These are phyloP conservation scores for Otolemur garnettii DNA, from an alignment of 2,113 vertebrate species.

Conservation along the genomic window DNA sequence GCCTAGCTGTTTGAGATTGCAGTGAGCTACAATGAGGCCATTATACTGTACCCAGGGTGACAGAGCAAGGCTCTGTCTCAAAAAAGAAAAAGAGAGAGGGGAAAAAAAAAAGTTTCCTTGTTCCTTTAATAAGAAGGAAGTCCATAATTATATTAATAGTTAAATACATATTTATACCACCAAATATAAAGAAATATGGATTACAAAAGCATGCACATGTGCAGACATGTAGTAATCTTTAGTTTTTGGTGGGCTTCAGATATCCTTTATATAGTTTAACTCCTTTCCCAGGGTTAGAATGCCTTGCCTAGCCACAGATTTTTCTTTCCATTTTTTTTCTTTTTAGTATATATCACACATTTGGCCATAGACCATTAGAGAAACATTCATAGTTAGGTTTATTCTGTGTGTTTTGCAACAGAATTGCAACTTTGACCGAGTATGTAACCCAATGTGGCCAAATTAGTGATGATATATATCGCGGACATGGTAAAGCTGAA, in stretches of 20 bases:
- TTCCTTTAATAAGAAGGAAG: not conserved
- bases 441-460: not conserved
- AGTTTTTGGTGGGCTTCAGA: not conserved
- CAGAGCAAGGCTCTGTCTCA: too few species aligned
- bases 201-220: too few species aligned
- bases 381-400: conserved; percentile 24
- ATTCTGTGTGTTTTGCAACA: conserved; percentile 31
- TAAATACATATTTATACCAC: not conserved
- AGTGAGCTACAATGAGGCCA: too few species aligned
- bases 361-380: not conserved
- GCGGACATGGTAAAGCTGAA: not conserved
- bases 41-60: too few species aligned
- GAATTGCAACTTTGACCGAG: conserved; percentile 37
- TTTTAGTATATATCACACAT: not conserved
- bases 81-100: too few species aligned
- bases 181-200: not conserved
- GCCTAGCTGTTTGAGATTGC: too few species aligned
- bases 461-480: not conserved
- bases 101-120: too few species aligned
- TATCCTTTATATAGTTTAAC: not conserved
- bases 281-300: conserved; percentile 21
- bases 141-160: not conserved
- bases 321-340: not conserved
- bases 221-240: not conserved
- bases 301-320: not conserved